These are phyloP conservation scores for Drosophila monieri DNA, from an alignment of 2,888 invertebrate species.

Conservation along the genomic window DNA sequence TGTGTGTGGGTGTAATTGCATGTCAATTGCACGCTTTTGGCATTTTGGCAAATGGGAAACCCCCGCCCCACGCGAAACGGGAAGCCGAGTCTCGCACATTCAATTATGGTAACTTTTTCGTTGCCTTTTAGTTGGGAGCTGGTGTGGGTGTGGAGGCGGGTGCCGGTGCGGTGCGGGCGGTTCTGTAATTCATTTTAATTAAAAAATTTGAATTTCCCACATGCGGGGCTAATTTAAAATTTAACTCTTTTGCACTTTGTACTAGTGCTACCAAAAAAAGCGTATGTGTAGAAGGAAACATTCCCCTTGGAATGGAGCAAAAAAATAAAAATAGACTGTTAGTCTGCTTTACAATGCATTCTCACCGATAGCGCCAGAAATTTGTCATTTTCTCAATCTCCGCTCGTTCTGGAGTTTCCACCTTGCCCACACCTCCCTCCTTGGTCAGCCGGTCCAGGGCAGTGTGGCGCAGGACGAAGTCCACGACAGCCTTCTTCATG, in stretches of 20 bases:
- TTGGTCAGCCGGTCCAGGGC: slow-evolving; percentile 59
- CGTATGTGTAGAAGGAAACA: no score
- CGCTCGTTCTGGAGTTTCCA: slow-evolving; percentile 82
- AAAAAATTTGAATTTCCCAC: slow-evolving; percentile 32
- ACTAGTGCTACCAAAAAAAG: background rate
- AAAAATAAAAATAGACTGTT: background rate
- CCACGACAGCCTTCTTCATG: slow-evolving; percentile 95
- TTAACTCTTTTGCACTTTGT: slow-evolving; percentile 2
- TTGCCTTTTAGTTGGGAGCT: background rate
- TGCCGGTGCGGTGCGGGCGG: background rate
- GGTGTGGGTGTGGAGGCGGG: no score
- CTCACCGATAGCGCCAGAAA: slow-evolving; percentile 87
- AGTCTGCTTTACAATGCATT: background rate
- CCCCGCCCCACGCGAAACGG: slow-evolving; percentile 11
- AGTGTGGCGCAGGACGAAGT: slow-evolving; percentile 94
- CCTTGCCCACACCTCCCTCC: slow-evolving; percentile 50
- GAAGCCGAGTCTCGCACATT: slow-evolving; percentile 27
- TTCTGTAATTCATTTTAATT: slow-evolving; percentile 46
- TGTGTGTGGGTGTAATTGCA: slow-evolving; percentile 64
- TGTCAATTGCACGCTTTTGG: slow-evolving; percentile 71
- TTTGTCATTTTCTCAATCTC: slow-evolving; percentile 87
- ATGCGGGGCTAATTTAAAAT: slow-evolving; percentile 19
- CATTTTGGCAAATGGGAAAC: slow-evolving; percentile 2
- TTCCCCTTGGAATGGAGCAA: background rate
- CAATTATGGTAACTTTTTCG: slow-evolving; percentile 47